A percentile compares a stretch with the other conserved stretches of the same genome.
Evolutionary conservation across 2,113 vertebrate genomes (phyloP).

Genomic region (Brachyistius frenatus): DNA sequence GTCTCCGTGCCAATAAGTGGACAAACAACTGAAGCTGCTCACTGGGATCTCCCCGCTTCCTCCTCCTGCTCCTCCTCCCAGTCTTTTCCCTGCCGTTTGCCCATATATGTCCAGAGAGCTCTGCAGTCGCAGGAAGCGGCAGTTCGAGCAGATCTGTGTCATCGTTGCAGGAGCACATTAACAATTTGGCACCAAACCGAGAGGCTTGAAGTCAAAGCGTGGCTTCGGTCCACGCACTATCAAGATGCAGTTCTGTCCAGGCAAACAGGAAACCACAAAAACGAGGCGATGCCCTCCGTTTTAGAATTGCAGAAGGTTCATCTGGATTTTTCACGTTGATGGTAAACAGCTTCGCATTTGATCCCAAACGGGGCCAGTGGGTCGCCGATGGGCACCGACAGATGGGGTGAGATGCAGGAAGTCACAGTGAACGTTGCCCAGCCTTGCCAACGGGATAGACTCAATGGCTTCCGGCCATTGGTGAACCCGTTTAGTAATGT

Average conservation of each 20-base stretch:
- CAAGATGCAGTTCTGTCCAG: constrained; percentile 55
- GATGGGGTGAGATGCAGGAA: constrained; percentile 64
- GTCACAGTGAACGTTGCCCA: constrained; percentile 52
- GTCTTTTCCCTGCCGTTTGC: constrained; percentile 48
- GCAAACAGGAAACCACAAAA: constrained; percentile 56
- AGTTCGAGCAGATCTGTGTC: constrained; percentile 69
- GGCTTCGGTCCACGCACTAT: constrained; percentile 37
- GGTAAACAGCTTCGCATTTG: constrained; percentile 13
- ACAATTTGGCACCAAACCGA: constrained; percentile 61
- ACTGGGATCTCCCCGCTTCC: constrained; percentile 73
- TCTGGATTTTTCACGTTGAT: not conserved
- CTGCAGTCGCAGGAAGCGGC: constrained; percentile 73
- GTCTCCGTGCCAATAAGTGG: constrained; percentile 53
- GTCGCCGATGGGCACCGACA: constrained; percentile 45
- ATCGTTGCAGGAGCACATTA: constrained; percentile 69
- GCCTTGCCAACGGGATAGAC: constrained; percentile 75
- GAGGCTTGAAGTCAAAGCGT: constrained; percentile 60
- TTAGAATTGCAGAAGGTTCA: not conserved
- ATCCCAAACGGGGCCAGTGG: constrained; percentile 22
- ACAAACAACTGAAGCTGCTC: constrained; percentile 69
- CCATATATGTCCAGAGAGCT: constrained; percentile 84
- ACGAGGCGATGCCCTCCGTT: constrained; percentile 37
- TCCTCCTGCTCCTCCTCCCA: constrained; percentile 53
- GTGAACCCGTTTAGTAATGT: constrained; percentile 84
- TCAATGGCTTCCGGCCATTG: constrained; percentile 84